Evolutionary conservation across 2,113 vertebrate species (phyloP), one percentile per base, ranked within the genome.

Genomic region (Sialia sialis): DNA sequence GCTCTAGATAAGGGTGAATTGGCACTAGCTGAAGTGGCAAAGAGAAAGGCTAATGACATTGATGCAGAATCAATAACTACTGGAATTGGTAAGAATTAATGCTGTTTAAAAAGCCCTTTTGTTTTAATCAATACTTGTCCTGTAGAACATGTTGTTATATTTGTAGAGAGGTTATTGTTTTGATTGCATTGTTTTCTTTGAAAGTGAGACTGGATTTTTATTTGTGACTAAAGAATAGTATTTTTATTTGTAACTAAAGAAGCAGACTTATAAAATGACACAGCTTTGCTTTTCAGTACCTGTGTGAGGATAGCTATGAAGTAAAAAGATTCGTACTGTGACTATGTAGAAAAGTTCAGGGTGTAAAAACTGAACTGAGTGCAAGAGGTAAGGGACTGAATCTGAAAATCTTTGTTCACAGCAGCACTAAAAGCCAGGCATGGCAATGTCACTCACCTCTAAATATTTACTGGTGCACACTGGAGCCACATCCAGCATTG

Each of bases 1-100:
- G 99, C 99, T 70, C 91, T 98, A 97, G 99, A 99, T 99, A 99
- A 99, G 97, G 99, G 99, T 94, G 99, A 99, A 98, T 90, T 98
- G 98, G 99, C 99, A 95, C 98, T 99, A 94, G 99, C 99, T 87
- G 98, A 98, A 96, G 99, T 99, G 97, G 98, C 99, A 96, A 98
- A 98, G 98, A 99, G 98, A 98, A 99, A 98, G 97, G 99, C 99
- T 97, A 97, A 98, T 95, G 98, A 99, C 98, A 99, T 99, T 97
- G 98, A 99, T 96, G 97, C 98, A 72, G 98, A 97, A 97, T 98
- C 98, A 96, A 96, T 95, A 97, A 97, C 98, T 83, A 97, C 98
- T 81, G 95, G 97, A 97, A 94, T 96, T 90, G 98, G 98, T 99
- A 98, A 98, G 98, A 97, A 96, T 97, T 95, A 97, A 96, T 91